Evolutionary conservation across 2,113 vertebrate genomes (phyloP), one percentile per base, ranked within the genome.

Genomic region (Suncus etruscus): DNA sequence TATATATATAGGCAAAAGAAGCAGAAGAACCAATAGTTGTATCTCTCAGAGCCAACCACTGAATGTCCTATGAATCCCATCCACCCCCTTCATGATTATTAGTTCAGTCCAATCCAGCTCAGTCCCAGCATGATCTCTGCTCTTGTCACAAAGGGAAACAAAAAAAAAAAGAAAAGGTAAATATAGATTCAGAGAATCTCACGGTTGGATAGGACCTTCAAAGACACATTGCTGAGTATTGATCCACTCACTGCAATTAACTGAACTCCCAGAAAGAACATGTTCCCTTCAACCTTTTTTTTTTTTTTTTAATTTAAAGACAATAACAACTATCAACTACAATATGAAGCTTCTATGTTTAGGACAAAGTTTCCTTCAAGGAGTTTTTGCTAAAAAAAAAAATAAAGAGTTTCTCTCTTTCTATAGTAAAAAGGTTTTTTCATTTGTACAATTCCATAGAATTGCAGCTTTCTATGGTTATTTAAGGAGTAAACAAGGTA

Each of bases 241-340:
- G 91, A 92, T 95, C 70, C 84, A 58, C 8, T 89, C 83, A 45
- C 24, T 87, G 78, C 84, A 96, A 92, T 92, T 86, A 95, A 94
- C 86, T 83, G 27, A 90, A 88, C 32, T 93, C 69, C 76, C 72
- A 86, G 76, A 86, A 83, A 95, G 39, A 91, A 66, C 51, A 79
- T 1, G 58, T 0, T 83, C 45, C 90, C 63, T 89, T 72, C 74
- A 89, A 63, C 65, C 82, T 94, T 76, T 84, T 61, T 22, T 22
- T 61, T 22, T 22, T 22, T 5, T 39, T 39, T 39, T 22, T 0
- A 61, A 61, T 39, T 39, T 39, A 61, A 61, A 61, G 22, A 22
- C 18, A 22, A 68, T 39, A 94, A 95, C 25, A 61, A 87, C 14
- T 14, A 61, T 20, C 82, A 91, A 66, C 81, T 66, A 75, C 8